These are phyloP conservation scores for Gymnopithys bicolor DNA, from an alignment of 2,797 vertebrate species.

Conservation along the genomic window DNA sequence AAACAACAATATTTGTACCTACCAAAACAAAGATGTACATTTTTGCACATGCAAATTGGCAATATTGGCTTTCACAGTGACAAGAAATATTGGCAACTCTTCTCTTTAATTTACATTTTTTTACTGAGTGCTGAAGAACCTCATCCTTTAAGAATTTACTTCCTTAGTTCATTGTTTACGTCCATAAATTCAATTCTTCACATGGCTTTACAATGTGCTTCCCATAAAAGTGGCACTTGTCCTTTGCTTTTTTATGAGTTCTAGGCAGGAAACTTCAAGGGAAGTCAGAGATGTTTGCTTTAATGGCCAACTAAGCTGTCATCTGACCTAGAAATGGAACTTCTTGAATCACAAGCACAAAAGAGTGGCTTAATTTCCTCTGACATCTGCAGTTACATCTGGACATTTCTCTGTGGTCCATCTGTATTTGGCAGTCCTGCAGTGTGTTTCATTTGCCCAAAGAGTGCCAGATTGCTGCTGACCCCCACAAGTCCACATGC, in stretches of 20 bases:
- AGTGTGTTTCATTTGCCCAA: background rate
- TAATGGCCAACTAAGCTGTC: slow-evolving; percentile 4
- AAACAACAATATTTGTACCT: background rate
- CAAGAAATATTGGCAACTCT: background rate
- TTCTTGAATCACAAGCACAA: slow-evolving; percentile 11
- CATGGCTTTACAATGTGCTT: background rate
- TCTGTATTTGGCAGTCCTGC: slow-evolving; percentile 6
- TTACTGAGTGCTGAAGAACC: background rate
- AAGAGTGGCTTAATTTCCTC: slow-evolving; percentile 1
- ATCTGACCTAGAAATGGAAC: slow-evolving; percentile 42
- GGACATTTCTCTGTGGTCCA: background rate
- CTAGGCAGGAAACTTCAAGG: slow-evolving; percentile 13
- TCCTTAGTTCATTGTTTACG: background rate
- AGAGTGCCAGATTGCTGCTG: slow-evolving; percentile 3
- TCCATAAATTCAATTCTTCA: background rate
- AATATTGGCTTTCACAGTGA: background rate
- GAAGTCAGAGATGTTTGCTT: slow-evolving; percentile 10
- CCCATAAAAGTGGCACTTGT: background rate
- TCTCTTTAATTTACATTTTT: background rate
- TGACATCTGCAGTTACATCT: slow-evolving; percentile 49
- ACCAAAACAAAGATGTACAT: background rate
- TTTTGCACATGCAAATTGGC: background rate
- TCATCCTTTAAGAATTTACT: background rate
- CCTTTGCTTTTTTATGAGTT: background rate
- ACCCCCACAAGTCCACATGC: background rate